Evolutionary conservation across 2,797 vertebrate genomes (phyloP).

Genomic region (Gephyroberyx darwinii): DNA sequence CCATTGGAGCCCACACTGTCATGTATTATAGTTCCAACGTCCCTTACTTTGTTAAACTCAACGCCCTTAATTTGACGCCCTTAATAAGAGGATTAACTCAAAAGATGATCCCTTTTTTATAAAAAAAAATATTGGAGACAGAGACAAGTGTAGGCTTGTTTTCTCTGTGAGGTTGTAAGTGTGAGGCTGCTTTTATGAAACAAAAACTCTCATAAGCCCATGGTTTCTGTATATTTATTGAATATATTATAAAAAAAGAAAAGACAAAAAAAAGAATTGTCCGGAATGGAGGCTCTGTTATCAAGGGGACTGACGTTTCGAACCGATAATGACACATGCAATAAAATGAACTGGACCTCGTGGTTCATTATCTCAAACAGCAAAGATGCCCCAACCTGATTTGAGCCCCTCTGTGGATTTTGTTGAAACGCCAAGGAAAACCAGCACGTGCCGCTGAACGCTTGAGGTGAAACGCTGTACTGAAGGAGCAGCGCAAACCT

Average conservation of each 20-base stretch:
- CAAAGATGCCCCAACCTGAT: conserved; percentile 29
- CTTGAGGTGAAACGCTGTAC: not conserved
- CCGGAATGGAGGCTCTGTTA: not conserved
- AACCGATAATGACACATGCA: conserved; percentile 60
- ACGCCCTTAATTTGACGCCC: conserved; percentile 46
- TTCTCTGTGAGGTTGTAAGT: conserved; percentile 36
- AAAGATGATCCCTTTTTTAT: conserved; percentile 23
- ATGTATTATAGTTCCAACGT: conserved; percentile 52
- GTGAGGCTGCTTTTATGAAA: conserved; percentile 61
- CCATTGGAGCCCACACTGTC: conserved; percentile 40
- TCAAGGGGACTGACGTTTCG: conserved; percentile 4
- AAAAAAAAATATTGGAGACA: conserved; percentile 12
- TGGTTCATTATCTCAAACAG: conserved; percentile 52
- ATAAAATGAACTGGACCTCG: conserved; percentile 64
- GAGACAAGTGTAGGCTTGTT: conserved; percentile 13
- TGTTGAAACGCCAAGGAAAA: conserved; percentile 58
- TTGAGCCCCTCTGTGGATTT: conserved; percentile 30
- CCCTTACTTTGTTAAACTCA: conserved; percentile 33
- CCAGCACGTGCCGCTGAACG: conserved; percentile 53
- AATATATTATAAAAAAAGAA: conserved; percentile 67
- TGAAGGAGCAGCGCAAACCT: conserved; percentile 28
- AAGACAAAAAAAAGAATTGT: not conserved
- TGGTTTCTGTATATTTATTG: conserved; percentile 79
- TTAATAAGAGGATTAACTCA: conserved; percentile 32
- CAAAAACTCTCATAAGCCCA: conserved; percentile 34